Percentiles rank a stretch among this genome's conserved stretches.
These are phyloP conservation scores for Bembecia ichneumoniformis DNA, from an alignment of 2,888 invertebrate genomes.

Conservation along the genomic window DNA sequence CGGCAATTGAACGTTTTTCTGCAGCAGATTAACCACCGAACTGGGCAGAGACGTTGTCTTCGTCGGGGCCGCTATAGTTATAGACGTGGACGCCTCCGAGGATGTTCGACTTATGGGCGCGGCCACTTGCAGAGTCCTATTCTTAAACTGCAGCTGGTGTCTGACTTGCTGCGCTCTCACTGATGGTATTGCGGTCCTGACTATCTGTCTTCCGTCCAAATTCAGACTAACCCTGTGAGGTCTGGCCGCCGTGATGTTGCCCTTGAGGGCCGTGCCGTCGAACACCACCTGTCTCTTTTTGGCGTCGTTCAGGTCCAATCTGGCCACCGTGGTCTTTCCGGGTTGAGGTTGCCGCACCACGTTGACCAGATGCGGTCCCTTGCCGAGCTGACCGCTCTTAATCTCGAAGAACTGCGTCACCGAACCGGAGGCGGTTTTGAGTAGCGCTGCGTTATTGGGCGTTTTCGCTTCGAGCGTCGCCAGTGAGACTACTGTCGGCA, in stretches of 20 bases:
- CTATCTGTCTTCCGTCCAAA: slow-evolving; percentile 42
- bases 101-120: slow-evolving; percentile 7
- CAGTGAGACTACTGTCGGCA: slow-evolving; percentile 50
- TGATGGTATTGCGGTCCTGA: slow-evolving; percentile 28
- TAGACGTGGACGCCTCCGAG: slow-evolving; percentile 8
- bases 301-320: slow-evolving; percentile 34
- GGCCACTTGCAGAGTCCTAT: slow-evolving; percentile 31
- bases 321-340: slow-evolving; percentile 32
- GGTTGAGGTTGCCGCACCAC: slow-evolving; percentile 50
- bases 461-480: slow-evolving; percentile 40
- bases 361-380: slow-evolving; percentile 56
- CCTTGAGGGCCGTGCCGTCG: slow-evolving; percentile 24
- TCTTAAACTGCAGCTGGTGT: slow-evolving; percentile 47
- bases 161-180: slow-evolving; percentile 29
- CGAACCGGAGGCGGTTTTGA: slow-evolving; percentile 40
- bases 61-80: slow-evolving; percentile 27
- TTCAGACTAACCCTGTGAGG: slow-evolving; percentile 26
- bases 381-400: slow-evolving; percentile 48
- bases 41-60: slow-evolving; percentile 36
- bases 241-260: slow-evolving; percentile 18
- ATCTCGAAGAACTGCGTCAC: slow-evolving; percentile 59
- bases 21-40: slow-evolving; percentile 39
- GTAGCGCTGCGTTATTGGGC: slow-evolving; percentile 5
- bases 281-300: slow-evolving; percentile 35
- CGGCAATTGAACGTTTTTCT: slow-evolving; percentile 39